Percentiles rank a stretch among this genome's conserved stretches.
Conservation (phyloP, 2,888 invertebrate species). For the Ennomos fuscantarius region DNA sequence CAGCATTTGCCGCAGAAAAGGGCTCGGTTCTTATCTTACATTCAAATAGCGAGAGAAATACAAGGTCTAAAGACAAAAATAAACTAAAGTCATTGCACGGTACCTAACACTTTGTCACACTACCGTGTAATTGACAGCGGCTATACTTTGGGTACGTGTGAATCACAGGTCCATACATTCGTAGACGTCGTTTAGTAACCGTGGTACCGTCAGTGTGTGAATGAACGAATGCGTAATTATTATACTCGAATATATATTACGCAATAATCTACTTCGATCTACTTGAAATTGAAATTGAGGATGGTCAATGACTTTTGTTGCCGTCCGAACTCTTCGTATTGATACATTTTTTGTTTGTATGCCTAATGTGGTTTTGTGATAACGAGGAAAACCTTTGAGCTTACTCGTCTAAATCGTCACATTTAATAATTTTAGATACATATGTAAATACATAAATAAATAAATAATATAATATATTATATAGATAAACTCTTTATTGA, state of each 20-base stretch:
- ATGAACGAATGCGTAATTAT: neutral
- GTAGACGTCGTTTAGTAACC: neutral
- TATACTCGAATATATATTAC: constrained; percentile 3
- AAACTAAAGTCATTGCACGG: neutral
- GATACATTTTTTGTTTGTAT: neutral
- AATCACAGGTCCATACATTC: constrained; percentile 10
- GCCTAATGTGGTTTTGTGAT: too few relatives aligned
- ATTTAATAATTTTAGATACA: too few relatives aligned
- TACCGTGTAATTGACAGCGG: neutral
- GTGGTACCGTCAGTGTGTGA: constrained; percentile 1
- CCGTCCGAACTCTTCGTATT: constrained; percentile 10
- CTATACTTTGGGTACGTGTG: constrained; percentile 3
- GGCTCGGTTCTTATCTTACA: too few relatives aligned
- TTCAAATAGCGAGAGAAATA: too few relatives aligned
- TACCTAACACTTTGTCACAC: neutral
- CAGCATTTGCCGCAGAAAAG: too few relatives aligned
- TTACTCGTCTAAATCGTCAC: too few relatives aligned
- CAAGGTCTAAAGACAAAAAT: neutral
- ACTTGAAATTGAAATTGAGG: too few relatives aligned
- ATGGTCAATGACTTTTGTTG: constrained; percentile 2
- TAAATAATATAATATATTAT: too few relatives aligned
- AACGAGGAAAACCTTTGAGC: too few relatives aligned
- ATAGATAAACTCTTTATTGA: too few relatives aligned
- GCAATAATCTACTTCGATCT: constrained; percentile 4
- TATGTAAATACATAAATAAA: too few relatives aligned